Percentiles rank a stretch among this genome's conserved stretches.
phyloP scores from a whole-genome alignment of 2,113 vertebrate genomes.

The Rhinolophus ferrumequinum region DNA sequence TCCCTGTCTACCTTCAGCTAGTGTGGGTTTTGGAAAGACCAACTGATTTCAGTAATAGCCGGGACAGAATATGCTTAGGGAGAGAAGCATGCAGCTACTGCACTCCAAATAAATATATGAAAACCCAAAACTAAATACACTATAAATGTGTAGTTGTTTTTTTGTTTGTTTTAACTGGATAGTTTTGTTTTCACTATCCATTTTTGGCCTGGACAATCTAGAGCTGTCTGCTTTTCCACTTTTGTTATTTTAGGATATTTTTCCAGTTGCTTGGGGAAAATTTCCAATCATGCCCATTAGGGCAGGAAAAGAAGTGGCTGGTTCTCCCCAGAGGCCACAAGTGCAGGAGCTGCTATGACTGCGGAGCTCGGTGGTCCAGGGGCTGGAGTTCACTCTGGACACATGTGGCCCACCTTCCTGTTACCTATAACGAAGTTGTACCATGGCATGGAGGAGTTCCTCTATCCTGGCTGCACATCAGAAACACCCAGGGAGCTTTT shows the following conservation, averaged over 20 bases:
- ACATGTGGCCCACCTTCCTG: not conserved
- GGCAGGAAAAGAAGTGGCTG: not conserved
- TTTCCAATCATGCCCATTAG: not conserved
- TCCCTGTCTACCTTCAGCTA: not conserved
- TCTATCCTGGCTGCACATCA: not conserved
- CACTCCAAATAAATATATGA: not conserved
- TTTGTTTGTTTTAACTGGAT: too few species aligned
- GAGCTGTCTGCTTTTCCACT: slow-evolving; percentile 8
- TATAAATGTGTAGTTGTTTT: not conserved
- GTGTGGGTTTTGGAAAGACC: not conserved
- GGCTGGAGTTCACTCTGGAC: not conserved
- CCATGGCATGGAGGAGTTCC: not conserved
- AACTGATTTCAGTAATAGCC: not conserved
- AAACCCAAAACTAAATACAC: not conserved
- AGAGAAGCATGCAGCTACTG: not conserved
- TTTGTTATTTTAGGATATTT: slow-evolving; percentile 53
- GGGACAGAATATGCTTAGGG: not conserved
- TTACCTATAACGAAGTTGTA: accelerated
- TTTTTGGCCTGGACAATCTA: not conserved
- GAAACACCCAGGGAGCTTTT: not conserved
- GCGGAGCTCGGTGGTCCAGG: accelerated
- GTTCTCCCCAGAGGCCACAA: not conserved
- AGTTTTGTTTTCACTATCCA: not conserved
- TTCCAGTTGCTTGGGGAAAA: slow-evolving; percentile 25
- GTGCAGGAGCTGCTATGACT: not conserved